These are phyloP conservation scores for Formica exsecta DNA, from an alignment of 1,140 invertebrate species.

Conservation along the genomic window DNA sequence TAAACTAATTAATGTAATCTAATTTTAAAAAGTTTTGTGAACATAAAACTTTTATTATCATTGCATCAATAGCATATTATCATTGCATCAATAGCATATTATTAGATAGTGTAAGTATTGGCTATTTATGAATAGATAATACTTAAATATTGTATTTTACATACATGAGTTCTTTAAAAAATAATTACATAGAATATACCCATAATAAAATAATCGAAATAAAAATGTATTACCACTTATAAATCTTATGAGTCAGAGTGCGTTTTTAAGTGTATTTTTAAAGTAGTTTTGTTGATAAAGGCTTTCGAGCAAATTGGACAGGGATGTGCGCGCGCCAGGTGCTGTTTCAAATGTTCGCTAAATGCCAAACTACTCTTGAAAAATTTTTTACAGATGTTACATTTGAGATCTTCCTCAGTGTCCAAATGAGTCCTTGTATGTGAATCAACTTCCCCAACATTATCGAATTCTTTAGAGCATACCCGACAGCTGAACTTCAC, in stretches of 20 bases:
- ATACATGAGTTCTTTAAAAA: not conserved
- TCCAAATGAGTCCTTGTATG: slow-evolving; percentile 78
- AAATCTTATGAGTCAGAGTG: slow-evolving; percentile 57
- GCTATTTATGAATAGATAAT: not conserved
- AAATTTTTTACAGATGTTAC: slow-evolving; percentile 77
- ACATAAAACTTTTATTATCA: too few relatives aligned
- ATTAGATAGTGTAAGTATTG: not conserved
- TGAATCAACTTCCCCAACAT: slow-evolving; percentile 76
- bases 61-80: not conserved
- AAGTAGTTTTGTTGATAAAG: slow-evolving; percentile 78
- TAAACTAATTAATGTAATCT: not conserved
- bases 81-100: not conserved
- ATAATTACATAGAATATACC: not conserved
- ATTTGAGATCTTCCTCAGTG: slow-evolving; percentile 69
- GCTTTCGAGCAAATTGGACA: slow-evolving; percentile 79
- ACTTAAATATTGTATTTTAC: slow-evolving; percentile 22
- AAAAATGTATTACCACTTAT: not conserved
- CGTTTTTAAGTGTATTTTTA: slow-evolving; percentile 78
- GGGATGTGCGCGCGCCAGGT: slow-evolving; percentile 72
- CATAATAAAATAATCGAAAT: not conserved
- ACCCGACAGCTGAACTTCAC: slow-evolving; percentile 79
- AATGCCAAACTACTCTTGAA: slow-evolving; percentile 66
- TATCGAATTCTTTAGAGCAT: slow-evolving; percentile 78
- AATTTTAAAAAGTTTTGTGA: too few relatives aligned
- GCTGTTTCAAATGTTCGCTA: slow-evolving; percentile 76